phyloP scores from a whole-genome alignment of 2,888 invertebrate genomes.

The Tholera decimalis region DNA sequence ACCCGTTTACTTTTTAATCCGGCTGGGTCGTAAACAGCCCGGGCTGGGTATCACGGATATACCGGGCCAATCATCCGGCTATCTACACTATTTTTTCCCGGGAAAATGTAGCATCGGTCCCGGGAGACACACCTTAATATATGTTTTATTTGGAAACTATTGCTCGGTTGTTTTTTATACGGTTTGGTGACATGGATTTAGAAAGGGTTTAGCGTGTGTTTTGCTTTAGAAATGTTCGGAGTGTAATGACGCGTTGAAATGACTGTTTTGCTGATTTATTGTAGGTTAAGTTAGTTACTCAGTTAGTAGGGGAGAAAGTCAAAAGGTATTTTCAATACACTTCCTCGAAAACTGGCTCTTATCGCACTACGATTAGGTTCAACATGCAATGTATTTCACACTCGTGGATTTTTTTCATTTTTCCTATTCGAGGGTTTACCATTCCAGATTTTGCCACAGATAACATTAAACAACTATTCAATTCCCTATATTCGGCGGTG shows the following conservation, averaged over 20 bases:
- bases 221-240: conserved; percentile 15
- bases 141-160: conserved; percentile 81
- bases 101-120: conserved; percentile 81
- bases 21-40: conserved; percentile 82
- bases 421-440: no score
- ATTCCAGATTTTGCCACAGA: no score
- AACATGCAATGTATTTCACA: no score
- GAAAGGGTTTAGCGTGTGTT: conserved; percentile 19
- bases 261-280: not conserved
- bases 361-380: no score
- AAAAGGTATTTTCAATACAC: no score
- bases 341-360: no score
- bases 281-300: no score
- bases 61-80: conserved; percentile 86
- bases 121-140: conserved; percentile 76
- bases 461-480: no score
- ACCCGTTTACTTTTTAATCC: conserved; percentile 85
- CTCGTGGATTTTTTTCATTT: no score
- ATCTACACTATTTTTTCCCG: conserved; percentile 88
- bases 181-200: conserved; percentile 52
- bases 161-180: conserved; percentile 51
- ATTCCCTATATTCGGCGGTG: no score
- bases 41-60: conserved; percentile 84
- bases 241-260: not conserved
- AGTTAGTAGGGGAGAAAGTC: no score